Evolutionary conservation across 2,113 vertebrate genomes (phyloP).

Genomic region (Pandion haliaetus): DNA sequence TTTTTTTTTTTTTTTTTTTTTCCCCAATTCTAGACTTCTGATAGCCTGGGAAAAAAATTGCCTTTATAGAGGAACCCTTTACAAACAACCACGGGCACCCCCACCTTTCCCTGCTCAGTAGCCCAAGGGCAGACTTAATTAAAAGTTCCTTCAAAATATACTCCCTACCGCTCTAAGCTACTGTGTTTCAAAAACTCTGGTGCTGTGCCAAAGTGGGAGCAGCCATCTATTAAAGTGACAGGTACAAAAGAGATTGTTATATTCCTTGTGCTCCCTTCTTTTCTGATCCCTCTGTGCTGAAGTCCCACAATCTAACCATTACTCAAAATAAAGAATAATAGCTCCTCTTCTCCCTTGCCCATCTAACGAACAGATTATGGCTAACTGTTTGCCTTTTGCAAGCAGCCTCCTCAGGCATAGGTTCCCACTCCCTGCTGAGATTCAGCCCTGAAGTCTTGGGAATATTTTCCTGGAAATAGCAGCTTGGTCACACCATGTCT

Average conservation of each 20-base stretch:
- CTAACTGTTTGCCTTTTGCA: neutral
- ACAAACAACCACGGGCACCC: neutral
- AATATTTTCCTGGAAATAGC: neutral
- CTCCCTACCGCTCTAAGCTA: constrained; percentile 44
- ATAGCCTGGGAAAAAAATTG: constrained; percentile 45
- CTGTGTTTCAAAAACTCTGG: constrained; percentile 50
- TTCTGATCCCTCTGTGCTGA: neutral
- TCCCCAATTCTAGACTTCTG: neutral
- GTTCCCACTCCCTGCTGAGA: neutral
- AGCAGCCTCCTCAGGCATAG: neutral
- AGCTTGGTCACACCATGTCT: neutral
- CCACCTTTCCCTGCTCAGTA: constrained; percentile 30
- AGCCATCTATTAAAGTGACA: constrained; percentile 49
- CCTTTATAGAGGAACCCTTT: constrained; percentile 33
- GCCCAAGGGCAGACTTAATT: constrained; percentile 66
- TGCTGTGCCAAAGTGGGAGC: constrained; percentile 55
- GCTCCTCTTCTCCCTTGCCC: neutral
- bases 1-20: no score
- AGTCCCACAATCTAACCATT: neutral
- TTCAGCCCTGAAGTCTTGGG: neutral
- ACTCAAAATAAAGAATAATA: neutral
- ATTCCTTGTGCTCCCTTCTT: neutral
- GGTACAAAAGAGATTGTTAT: constrained; percentile 34
- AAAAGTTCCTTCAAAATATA: constrained; percentile 61
- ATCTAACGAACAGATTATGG: neutral